These are phyloP conservation scores for Perdita meconis DNA, from an alignment of 2,888 invertebrate species.

Conservation along the genomic window DNA sequence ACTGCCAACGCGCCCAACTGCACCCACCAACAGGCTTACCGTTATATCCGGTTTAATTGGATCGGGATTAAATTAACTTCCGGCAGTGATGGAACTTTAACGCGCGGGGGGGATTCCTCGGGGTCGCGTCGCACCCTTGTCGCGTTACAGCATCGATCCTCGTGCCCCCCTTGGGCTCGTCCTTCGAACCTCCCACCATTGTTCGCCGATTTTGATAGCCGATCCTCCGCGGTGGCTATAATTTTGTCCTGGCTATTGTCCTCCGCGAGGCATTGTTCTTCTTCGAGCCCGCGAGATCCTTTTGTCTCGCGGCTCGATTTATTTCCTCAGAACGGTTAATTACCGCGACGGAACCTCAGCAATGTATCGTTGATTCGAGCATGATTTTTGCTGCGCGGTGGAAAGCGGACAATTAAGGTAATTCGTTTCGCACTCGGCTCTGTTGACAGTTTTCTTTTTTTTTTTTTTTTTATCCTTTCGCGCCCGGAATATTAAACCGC, in stretches of 20 bases:
- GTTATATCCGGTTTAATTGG: slow-evolving; percentile 78
- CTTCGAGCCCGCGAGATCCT: background rate
- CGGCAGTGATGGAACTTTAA: slow-evolving; percentile 71
- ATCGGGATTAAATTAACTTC: slow-evolving; percentile 78
- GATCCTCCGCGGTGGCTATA: slow-evolving; percentile 15
- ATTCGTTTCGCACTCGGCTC: background rate
- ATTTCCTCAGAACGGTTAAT: slow-evolving; percentile 27
- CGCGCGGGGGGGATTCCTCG: slow-evolving; percentile 42
- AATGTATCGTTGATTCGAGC: slow-evolving; percentile 12
- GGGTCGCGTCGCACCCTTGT: background rate
- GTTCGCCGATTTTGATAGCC: slow-evolving; percentile 30
- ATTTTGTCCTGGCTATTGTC: slow-evolving; percentile 26
- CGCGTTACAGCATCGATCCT: slow-evolving; percentile 22
- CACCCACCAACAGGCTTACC: slow-evolving; percentile 67
- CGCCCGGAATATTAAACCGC: slow-evolving; percentile 19
- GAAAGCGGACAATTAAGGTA: background rate
- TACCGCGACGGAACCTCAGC: background rate
- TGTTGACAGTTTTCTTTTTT: background rate
- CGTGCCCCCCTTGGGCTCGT: background rate
- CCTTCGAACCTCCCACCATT: background rate
- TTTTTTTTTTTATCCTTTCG: background rate
- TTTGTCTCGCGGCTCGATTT: slow-evolving; percentile 18
- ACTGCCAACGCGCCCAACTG: slow-evolving; percentile 59
- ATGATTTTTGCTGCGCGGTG: background rate
- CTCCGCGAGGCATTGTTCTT: slow-evolving; percentile 19